Conservation (phyloP, 2,113 vertebrate genomes). For the Aphelocoma coerulescens region DNA sequence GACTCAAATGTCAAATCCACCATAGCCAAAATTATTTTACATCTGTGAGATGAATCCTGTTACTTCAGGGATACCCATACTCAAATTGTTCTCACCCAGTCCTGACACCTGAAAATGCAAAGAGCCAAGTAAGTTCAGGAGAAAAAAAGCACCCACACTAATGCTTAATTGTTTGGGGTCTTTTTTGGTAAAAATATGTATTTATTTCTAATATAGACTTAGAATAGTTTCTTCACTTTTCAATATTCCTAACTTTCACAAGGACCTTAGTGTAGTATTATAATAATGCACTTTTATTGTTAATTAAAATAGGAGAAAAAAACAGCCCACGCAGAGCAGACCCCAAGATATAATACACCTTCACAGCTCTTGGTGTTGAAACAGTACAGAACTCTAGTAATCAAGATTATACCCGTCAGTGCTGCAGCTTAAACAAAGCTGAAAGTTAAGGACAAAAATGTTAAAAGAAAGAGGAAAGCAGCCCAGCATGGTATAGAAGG, state of each 20-base stretch:
- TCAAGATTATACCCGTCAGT: not conserved
- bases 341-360: not conserved
- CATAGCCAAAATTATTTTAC: not conserved
- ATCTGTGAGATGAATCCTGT: not conserved
- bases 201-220: not conserved
- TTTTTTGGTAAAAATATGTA: not conserved
- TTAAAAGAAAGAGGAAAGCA: not conserved
- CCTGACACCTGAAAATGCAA: not conserved
- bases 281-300: not conserved
- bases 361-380: not conserved
- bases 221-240: not conserved
- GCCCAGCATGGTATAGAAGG: not conserved
- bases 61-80: not conserved
- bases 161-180: not conserved
- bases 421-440: not conserved
- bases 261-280: not conserved
- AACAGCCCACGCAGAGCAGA: not conserved
- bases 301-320: not conserved
- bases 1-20: not conserved
- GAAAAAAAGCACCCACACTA: not conserved
- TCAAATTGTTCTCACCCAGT: not conserved
- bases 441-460: conserved; percentile 1
- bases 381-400: not conserved
- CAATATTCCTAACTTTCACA: not conserved
- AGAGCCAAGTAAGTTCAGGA: not conserved